Evolutionary conservation across 2,888 invertebrate genomes (phyloP), one percentile per base, ranked within the genome.

Genomic region (Hypselothyrea guttata): DNA sequence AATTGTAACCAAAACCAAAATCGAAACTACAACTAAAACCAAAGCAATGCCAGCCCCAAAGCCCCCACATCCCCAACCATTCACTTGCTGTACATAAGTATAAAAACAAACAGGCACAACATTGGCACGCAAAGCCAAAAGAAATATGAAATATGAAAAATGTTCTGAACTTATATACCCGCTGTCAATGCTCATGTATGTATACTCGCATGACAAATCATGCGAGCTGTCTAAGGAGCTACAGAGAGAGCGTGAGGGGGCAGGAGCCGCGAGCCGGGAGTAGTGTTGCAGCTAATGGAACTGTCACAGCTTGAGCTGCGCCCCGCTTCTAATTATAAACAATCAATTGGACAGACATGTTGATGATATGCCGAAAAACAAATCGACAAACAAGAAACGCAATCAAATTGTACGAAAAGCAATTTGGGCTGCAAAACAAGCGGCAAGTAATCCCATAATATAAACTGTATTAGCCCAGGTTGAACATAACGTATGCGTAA

Each of bases 161-260:
- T 45, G 30, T 28, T 37, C 44, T 18, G 18, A 33, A 12, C n/a
- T 9, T n/a, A 12, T 44, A 46, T 40, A 53, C 38, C 11, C 47
- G 31, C 46, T 52, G 62, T 55, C 66, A 61, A 52, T 62, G 42
- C 51, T 35, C 7, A 27, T 16, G 30, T 67, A 31, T 70, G 41
- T 70, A 40, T 52, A 65, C 59, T 49, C 55, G 60, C 72, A 74
- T 84, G 81, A 73, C 84, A 84, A 77, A 71, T 77, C 82, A 63
- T 62, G 81, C 82, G 68, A 74, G 65, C 58, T 52, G 34, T 31
- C 53, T 16, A 47, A 35, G 15, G 16, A n/a, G n/a, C n/a, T n/a
- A n/a, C n/a, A 37, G 11, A 1, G 37, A 1, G 11, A 16, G 5
- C 16, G 34, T 27, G 7, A 4, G 11, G 8, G 7, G 8, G 27